These are phyloP conservation scores for Ophioninae sp. DNA, from an alignment of 2,888 invertebrate genomes.

Conservation along the genomic window DNA sequence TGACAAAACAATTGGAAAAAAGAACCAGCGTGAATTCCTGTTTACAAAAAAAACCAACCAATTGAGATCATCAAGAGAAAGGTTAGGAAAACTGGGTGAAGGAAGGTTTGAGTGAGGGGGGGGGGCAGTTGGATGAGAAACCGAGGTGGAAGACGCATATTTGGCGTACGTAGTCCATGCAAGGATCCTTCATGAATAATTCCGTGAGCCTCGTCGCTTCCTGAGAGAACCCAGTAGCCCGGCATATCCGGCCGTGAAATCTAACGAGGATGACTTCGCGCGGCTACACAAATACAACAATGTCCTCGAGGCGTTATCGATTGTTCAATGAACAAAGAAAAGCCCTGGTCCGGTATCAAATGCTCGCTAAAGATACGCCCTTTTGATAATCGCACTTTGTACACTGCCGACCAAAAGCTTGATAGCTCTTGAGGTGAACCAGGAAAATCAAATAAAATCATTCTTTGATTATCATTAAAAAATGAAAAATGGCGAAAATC, in stretches of 20 bases:
- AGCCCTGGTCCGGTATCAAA: neutral
- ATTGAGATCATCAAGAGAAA: slow-evolving; percentile 13
- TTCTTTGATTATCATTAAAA: too few species aligned
- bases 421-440: too few species aligned
- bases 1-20: neutral
- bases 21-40: neutral
- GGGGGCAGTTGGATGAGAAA: neutral
- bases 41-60: neutral
- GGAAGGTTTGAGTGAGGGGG: neutral
- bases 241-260: slow-evolving; percentile 61
- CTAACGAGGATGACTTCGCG: slow-evolving; percentile 52
- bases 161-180: slow-evolving; percentile 37
- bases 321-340: slow-evolving; percentile 20
- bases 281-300: slow-evolving; percentile 26
- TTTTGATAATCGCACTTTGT: neutral
- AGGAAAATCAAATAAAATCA: too few species aligned
- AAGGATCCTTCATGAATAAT: slow-evolving; percentile 66
- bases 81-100: slow-evolving; percentile 6
- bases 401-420: too few species aligned
- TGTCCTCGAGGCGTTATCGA: slow-evolving; percentile 7
- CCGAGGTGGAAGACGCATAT: slow-evolving; percentile 16
- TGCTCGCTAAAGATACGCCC: neutral
- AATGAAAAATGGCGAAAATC: too few species aligned
- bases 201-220: slow-evolving; percentile 57
- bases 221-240: slow-evolving; percentile 51